phyloP scores from a whole-genome alignment of 2,113 vertebrate genomes.

The Mus spicilegus region DNA sequence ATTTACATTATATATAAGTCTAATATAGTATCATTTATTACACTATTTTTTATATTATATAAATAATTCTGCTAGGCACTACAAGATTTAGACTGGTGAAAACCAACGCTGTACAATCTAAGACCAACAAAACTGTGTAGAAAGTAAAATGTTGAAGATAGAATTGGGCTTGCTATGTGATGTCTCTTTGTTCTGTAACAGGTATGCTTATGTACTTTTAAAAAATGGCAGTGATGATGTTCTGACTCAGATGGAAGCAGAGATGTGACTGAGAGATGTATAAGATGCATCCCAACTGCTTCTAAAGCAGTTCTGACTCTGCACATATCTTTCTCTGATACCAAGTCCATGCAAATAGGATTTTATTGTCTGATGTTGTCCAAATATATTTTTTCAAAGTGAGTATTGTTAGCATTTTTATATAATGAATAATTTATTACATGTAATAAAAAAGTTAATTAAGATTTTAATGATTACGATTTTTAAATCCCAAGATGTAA shows the following conservation, averaged over 20 bases:
- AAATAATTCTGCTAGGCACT: not conserved
- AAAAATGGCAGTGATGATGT: not conserved
- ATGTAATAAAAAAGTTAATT: not conserved
- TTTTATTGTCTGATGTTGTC: not conserved
- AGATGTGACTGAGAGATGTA: not conserved
- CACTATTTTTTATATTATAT: not conserved
- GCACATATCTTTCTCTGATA: fast-evolving
- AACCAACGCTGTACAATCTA: not conserved
- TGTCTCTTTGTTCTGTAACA: not conserved
- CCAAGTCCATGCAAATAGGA: not conserved
- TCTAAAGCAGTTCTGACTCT: not conserved
- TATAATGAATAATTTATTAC: not conserved
- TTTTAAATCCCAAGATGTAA: not conserved
- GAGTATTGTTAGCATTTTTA: not conserved
- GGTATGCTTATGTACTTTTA: not conserved
- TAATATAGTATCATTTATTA: not conserved
- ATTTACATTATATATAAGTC: not conserved
- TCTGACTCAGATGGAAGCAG: not conserved
- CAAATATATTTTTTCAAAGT: not conserved
- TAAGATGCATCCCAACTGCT: not conserved
- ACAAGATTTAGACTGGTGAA: not conserved
- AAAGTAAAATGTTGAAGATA: not conserved
- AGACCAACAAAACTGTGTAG: not conserved
- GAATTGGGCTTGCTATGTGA: not conserved
- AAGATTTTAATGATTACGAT: no score